Conservation (phyloP, 2,797 vertebrate genomes). For the Catharus ustulatus region DNA sequence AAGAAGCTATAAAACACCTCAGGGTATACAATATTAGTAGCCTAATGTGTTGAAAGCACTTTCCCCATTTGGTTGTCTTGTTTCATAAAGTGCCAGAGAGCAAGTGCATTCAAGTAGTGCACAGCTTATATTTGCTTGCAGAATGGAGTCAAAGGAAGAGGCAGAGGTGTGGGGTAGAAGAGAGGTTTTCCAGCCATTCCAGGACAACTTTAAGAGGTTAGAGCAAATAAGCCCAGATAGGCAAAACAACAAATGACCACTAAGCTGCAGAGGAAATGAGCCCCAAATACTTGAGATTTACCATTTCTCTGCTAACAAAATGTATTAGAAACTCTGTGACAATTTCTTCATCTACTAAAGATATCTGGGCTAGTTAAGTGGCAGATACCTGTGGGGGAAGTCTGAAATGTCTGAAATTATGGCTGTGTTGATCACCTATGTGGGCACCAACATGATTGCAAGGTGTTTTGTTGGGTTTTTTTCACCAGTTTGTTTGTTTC, state of each 20-base stretch:
- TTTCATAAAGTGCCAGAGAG: not conserved
- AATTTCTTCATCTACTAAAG: not conserved
- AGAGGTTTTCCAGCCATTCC: not conserved
- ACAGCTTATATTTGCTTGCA: not conserved
- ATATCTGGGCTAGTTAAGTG: accelerated
- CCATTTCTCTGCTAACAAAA: not conserved
- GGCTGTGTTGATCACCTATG: not conserved
- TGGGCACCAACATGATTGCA: not conserved
- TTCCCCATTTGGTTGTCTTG: conserved; percentile 14
- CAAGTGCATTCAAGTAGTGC: not conserved
- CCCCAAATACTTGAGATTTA: not conserved
- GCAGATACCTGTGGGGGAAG: accelerated
- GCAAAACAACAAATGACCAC: not conserved
- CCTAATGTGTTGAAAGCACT: conserved; percentile 34
- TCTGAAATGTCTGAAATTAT: not conserved
- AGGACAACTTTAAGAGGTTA: not conserved
- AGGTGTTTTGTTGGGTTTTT: not conserved
- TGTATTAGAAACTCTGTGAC: not conserved
- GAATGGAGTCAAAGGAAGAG: not conserved
- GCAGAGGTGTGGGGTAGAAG: not conserved
- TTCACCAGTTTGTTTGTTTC: not conserved
- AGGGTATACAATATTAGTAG: conserved; percentile 10
- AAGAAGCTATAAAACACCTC: not conserved
- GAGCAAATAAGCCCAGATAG: not conserved
- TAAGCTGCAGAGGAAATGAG: not conserved